Evolutionary conservation across 2,113 vertebrate species (phyloP), one percentile per base, ranked within the genome.

Genomic region (Misgurnus mizolepis): DNA sequence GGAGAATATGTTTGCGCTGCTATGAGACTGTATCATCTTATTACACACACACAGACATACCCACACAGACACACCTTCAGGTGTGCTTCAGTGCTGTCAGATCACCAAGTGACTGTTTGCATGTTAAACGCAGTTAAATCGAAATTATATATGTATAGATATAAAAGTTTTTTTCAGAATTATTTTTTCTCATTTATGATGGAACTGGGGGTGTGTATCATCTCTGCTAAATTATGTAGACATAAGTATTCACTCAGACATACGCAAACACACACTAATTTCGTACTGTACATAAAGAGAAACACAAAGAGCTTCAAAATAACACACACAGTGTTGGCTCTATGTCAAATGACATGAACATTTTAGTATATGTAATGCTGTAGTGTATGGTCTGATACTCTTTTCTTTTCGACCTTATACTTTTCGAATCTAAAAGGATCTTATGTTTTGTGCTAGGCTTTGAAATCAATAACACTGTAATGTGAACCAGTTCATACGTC

Each of bases 41-140:
- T 34, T 34, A 78, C 78, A 68, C 10, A 47, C 58, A 64, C 17
- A 61, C 72, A 61, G 3, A 68, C 39, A 75, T 61, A 67, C 58
- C 67, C 80, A 77, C 64, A 74, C 77, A 79, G 61, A 79, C 61
- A 72, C 67, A 66, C 64, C 62, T 89, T 88, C 90, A 89, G 89
- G 87, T 90, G 90, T 93, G 90, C 86, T 85, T 91, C 86, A 88
- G 91, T 94, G 90, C 91, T 90, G 90, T 93, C 91, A 89, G 89
- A 93, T 93, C 92, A 93, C 92, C 86, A 90, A 92, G 90, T 91
- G 92, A 88, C 92, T 93, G 90, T 92, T 93, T 94, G 93, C 93
- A 94, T 94, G 93, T 93, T 91, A 88, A 90, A 91, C 92, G 89
- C 91, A 93, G 90, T 91, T 89, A 87, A 93, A 91, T 91, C 90